Evolutionary conservation across 1,140 invertebrate species (phyloP), one percentile per base, ranked within the genome.

Genomic region (Drosophila sp.): DNA sequence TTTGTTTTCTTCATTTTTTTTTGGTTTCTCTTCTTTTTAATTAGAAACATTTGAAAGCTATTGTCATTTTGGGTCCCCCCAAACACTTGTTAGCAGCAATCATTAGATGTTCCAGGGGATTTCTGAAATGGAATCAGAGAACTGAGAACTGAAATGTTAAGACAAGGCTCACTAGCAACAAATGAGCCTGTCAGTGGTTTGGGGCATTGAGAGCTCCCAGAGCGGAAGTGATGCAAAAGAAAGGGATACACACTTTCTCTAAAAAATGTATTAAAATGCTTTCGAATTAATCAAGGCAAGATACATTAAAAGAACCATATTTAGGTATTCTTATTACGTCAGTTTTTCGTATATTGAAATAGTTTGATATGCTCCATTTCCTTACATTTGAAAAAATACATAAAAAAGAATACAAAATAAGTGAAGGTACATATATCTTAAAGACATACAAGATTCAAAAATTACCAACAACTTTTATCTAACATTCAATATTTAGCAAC

Each of bases 21-120:
- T 47, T 27, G 2, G 23, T 10, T 50, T 50, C 11, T 41, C 60
- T 66, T 11, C 41, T 67, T 87, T 87, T 86, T 86, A 86, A 86
- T 86, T 83, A 87, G 83, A 87, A 86, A 86, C 83, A 86, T 86
- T 86, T 77, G 83, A 86, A 87, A 86, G 83, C 83, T 70, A 86
- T 86, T 86, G 83, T 83, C 72, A 73, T 70, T 55, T 44, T 6
- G 6, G 11, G 7, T 6, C n/a, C 4, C 7, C 66, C 5, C 7
- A 50, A 87, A 77, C 83, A 87, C 83, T 87, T 87, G 83, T 89
- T 87, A 67, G 69, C 23, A 83, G 76, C 83, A 75, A 87, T 87
- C 83, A 87, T 78, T 79, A 80, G 66, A 72, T 58, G 41, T 60
- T 70, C 64, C n/a, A 70, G 70, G 67, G 79, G 74, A 75, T 74